phyloP scores from a whole-genome alignment of 2,888 invertebrate genomes.

The Camptogramma bilineatum region DNA sequence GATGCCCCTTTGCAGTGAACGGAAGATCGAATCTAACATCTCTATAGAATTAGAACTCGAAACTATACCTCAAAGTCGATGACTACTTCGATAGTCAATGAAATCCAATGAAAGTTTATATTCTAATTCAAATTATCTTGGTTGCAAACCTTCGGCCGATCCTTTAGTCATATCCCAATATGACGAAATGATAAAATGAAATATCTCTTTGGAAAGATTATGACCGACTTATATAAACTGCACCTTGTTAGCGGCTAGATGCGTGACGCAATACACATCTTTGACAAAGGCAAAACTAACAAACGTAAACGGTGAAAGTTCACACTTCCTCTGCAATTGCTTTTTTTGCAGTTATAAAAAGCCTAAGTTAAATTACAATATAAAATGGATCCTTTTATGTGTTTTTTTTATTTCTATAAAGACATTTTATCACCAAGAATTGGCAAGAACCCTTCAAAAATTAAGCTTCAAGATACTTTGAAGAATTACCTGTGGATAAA shows the following conservation, averaged over 20 bases:
- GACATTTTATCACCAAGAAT: too few species aligned
- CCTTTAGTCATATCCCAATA: background rate
- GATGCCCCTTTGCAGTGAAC: too few species aligned
- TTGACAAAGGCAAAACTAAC: conserved; percentile 66
- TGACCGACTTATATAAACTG: conserved; percentile 55
- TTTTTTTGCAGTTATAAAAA: conserved; percentile 14
- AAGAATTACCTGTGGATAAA: too few species aligned
- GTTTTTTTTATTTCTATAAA: background rate
- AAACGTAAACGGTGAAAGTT: conserved; percentile 77
- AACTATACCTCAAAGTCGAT: too few species aligned
- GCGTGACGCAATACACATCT: conserved; percentile 69
- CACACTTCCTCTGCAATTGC: conserved; percentile 47
- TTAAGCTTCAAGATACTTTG: too few species aligned
- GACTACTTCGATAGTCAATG: too few species aligned
- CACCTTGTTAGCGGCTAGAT: conserved; percentile 61
- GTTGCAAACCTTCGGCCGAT: too few species aligned
- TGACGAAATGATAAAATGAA: conserved; percentile 6
- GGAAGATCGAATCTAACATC: too few species aligned
- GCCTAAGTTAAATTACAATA: background rate
- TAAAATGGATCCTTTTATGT: background rate
- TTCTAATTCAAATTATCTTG: too few species aligned
- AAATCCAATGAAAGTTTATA: too few species aligned
- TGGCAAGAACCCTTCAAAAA: too few species aligned
- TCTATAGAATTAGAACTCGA: too few species aligned
- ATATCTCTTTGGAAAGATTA: conserved; percentile 29